Conservation (phyloP, 2,113 vertebrate species). For the Callocephalon fimbriatum region DNA sequence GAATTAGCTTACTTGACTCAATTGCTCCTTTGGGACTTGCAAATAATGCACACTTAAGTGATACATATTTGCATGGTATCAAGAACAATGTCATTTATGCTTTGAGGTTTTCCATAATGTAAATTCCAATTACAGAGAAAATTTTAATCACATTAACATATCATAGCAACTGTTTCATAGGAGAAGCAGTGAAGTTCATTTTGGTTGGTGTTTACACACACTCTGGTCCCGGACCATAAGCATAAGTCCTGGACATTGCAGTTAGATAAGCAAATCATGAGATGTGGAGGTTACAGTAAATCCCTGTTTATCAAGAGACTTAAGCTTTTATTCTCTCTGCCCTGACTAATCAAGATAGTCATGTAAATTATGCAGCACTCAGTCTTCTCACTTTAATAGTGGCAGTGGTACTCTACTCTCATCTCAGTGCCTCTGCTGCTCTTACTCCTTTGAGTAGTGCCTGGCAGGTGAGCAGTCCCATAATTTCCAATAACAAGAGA, state of each 20-base stretch:
- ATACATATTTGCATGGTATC: slow-evolving; percentile 9
- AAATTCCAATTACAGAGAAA: slow-evolving; percentile 32
- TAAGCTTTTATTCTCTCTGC: not conserved
- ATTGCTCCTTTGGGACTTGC: slow-evolving; percentile 31
- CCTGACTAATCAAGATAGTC: not conserved
- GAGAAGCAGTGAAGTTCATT: not conserved
- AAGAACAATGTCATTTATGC: slow-evolving; percentile 46
- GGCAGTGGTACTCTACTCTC: rapidly evolving
- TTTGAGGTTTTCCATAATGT: slow-evolving; percentile 11
- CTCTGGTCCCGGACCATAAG: not conserved
- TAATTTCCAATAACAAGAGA: not conserved
- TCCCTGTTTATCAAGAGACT: not conserved
- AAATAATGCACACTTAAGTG: slow-evolving; percentile 27
- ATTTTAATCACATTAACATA: slow-evolving; percentile 23
- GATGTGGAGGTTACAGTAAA: not conserved
- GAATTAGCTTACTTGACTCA: slow-evolving; percentile 53
- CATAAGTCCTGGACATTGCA: not conserved
- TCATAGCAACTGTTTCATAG: not conserved
- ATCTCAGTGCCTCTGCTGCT: not conserved
- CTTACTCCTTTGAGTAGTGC: not conserved
- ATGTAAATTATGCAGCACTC: not conserved
- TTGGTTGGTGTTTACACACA: not conserved
- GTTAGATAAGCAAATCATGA: not conserved
- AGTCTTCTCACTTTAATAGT: not conserved
- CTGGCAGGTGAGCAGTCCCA: not conserved